These are phyloP conservation scores for Archivesica marissinica DNA, from an alignment of 1,140 invertebrate species.

Conservation along the genomic window DNA sequence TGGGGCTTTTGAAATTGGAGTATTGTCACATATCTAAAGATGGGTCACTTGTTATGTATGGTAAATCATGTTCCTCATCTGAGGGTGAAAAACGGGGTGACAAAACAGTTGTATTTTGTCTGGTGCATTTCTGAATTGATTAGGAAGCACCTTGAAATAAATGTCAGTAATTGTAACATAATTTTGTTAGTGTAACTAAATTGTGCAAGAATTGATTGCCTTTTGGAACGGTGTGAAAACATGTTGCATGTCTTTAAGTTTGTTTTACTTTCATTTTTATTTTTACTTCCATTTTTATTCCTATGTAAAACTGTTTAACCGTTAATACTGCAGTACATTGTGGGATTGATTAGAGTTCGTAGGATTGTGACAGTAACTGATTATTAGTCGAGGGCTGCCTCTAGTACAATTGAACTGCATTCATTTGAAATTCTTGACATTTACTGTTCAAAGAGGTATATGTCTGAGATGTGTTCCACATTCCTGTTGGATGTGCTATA, in stretches of 20 bases:
- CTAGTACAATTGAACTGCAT: neutral
- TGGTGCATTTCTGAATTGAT: constrained; percentile 34
- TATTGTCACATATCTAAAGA: too few relatives aligned
- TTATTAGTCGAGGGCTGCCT: neutral
- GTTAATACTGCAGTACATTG: neutral
- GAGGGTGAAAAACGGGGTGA: too few relatives aligned
- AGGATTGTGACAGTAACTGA: constrained; percentile 19
- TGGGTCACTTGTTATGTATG: too few relatives aligned
- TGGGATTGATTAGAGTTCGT: constrained; percentile 33
- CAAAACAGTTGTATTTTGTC: neutral
- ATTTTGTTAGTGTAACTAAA: constrained; percentile 5
- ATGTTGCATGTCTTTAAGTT: constrained; percentile 26
- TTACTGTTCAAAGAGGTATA: too few relatives aligned
- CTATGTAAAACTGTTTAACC: neutral
- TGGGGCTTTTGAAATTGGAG: too few relatives aligned
- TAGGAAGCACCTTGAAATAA: constrained; percentile 17
- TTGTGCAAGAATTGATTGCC: constrained; percentile 25
- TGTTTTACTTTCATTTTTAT: constrained; percentile 18
- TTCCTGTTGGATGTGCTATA: too few relatives aligned
- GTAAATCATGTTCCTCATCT: too few relatives aligned
- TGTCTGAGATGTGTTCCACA: too few relatives aligned
- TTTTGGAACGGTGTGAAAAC: neutral
- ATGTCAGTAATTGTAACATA: constrained; percentile 30
- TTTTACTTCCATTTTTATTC: constrained; percentile 35
- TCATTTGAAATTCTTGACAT: too few relatives aligned